Percentiles rank a stretch among this genome's conserved stretches.
Evolutionary conservation across 2,797 vertebrate species (phyloP).

Genomic region (Dendrocincla fuliginosa): DNA sequence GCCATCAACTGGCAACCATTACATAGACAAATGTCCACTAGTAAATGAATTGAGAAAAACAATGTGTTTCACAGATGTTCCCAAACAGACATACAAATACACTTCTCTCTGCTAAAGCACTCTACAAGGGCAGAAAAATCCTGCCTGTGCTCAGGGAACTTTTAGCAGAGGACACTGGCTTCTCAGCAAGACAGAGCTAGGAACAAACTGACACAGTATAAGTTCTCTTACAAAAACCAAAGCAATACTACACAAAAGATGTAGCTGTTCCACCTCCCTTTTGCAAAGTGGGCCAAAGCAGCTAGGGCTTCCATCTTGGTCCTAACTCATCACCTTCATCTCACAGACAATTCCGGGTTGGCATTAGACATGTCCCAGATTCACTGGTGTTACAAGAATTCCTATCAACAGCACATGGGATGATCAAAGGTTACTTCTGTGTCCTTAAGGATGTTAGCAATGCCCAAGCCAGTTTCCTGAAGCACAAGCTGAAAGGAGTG

Average conservation of each 20-base stretch:
- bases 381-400: not conserved
- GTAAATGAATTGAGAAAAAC: not conserved
- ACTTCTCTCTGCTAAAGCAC: not conserved
- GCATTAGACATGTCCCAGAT: not conserved
- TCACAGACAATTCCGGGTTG: not conserved
- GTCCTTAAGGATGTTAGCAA: not conserved
- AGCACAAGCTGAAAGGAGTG: not conserved
- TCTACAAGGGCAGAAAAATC: not conserved
- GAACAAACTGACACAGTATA: not conserved
- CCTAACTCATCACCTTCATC: not conserved
- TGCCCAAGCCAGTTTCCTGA: not conserved
- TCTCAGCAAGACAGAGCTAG: not conserved
- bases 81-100: not conserved
- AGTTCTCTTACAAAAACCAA: not conserved
- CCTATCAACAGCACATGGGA: not conserved
- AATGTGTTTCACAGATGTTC: not conserved
- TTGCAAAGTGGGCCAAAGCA: not conserved
- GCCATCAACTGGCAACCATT: not conserved
- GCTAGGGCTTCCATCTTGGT: not conserved
- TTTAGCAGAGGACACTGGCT: not conserved
- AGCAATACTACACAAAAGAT: not conserved
- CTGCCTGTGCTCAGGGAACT: not conserved
- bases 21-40: not conserved
- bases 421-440: not conserved
- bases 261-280: not conserved